Evolutionary conservation across 1,140 invertebrate species (phyloP).

Genomic region (Sinonovacula constricta): DNA sequence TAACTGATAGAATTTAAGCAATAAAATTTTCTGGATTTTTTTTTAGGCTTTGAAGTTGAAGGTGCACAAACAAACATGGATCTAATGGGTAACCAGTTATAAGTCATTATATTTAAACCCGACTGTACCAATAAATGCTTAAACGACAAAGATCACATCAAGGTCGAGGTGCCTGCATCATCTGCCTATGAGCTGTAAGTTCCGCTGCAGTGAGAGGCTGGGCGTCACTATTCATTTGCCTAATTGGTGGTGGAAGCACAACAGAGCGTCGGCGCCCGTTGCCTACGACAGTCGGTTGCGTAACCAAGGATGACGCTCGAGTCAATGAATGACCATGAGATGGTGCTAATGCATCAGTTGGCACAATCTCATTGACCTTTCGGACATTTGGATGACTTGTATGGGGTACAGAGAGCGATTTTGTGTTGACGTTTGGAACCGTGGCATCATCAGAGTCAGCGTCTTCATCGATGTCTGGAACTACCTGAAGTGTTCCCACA

Average conservation of each 20-base stretch:
- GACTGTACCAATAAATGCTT: too few species aligned
- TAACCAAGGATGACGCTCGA: constrained; percentile 57
- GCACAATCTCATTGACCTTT: constrained; percentile 3
- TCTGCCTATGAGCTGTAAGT: constrained; percentile 67
- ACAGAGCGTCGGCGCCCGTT: constrained; percentile 53
- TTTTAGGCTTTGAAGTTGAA: too few species aligned
- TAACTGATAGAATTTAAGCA: too few species aligned
- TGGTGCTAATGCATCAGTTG: too few species aligned
- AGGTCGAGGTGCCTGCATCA: constrained; percentile 53
- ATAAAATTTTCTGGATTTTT: too few species aligned
- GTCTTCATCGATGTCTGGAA: constrained; percentile 69
- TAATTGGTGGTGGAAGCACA: constrained; percentile 61
- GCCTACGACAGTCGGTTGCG: constrained; percentile 54
- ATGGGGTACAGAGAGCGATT: constrained; percentile 1
- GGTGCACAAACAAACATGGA: too few species aligned
- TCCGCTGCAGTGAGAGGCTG: constrained; percentile 57
- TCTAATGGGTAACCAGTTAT: too few species aligned
- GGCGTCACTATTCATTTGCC: constrained; percentile 57
- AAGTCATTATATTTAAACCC: too few species aligned
- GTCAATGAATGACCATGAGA: constrained; percentile 37
- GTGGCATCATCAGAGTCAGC: constrained; percentile 33
- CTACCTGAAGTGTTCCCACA: constrained; percentile 66
- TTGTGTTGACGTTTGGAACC: background rate
- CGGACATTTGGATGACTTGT: background rate
- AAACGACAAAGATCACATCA: too few species aligned